A percentile compares a stretch with the other conserved stretches of the same genome.
Evolutionary conservation across 2,113 vertebrate species (phyloP).

Genomic region (Struthidea cinerea): DNA sequence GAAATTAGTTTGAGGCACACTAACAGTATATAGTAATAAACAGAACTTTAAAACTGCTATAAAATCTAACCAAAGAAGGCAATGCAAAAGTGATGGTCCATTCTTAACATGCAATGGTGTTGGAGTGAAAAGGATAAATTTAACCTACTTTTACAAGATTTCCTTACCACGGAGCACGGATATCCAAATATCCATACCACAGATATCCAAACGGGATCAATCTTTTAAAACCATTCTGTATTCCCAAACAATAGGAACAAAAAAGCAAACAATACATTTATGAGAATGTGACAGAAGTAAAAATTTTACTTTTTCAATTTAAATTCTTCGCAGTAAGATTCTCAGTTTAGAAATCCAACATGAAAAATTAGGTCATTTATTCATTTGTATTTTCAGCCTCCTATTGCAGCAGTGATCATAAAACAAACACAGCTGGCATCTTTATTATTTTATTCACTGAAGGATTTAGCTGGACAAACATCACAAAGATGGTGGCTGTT

Average conservation of each 20-base stretch:
- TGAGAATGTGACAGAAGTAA: neutral
- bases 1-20: neutral
- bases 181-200: neutral
- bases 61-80: neutral
- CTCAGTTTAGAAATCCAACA: neutral
- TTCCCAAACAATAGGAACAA: neutral
- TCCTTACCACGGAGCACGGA: neutral
- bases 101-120: neutral
- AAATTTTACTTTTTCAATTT: neutral
- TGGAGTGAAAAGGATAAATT: neutral
- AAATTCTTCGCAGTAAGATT: neutral
- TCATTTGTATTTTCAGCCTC: conserved; percentile 33
- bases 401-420: conserved; percentile 11
- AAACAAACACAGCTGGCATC: conserved; percentile 63
- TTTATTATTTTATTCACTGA: conserved; percentile 68
- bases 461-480: conserved; percentile 78
- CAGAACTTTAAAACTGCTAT: neutral
- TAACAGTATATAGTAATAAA: neutral
- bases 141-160: neutral
- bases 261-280: neutral
- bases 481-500: conserved; percentile 72
- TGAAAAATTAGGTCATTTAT: conserved; percentile 16
- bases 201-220: neutral
- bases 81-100: neutral
- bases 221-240: neutral